Percentiles rank a stretch among this genome's conserved stretches.
phyloP scores from a whole-genome alignment of 2,113 vertebrate species.

The Zosterops borbonicus region DNA sequence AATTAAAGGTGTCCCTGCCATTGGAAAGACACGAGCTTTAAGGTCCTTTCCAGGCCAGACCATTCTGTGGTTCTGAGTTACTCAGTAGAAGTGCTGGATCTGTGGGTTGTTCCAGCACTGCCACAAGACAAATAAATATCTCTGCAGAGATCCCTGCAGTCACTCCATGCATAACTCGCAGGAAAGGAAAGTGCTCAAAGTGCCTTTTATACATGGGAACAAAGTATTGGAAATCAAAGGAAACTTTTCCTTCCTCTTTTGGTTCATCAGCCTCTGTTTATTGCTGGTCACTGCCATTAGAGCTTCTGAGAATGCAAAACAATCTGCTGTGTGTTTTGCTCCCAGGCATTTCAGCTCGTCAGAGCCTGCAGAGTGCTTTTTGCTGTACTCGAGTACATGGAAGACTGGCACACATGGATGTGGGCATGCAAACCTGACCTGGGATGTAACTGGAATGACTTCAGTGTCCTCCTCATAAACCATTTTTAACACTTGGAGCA shows the following conservation, averaged over 20 bases:
- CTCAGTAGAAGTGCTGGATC: not conserved
- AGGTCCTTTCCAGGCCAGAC: not conserved
- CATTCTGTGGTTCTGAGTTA: not conserved
- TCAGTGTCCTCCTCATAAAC: not conserved
- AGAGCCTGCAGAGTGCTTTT: conserved; percentile 41
- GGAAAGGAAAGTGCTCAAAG: not conserved
- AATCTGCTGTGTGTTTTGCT: conserved; percentile 40
- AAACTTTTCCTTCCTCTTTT: not conserved
- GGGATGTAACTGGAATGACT: not conserved
- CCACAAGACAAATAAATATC: not conserved
- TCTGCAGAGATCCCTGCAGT: not conserved
- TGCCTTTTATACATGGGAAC: not conserved
- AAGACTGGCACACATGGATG: not conserved
- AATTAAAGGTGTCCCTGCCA: not conserved
- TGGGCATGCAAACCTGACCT: not conserved
- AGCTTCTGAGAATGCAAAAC: not conserved
- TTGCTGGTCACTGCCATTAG: not conserved
- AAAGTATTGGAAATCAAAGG: conserved; percentile 7
- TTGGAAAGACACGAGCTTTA: not conserved
- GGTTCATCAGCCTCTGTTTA: not conserved
- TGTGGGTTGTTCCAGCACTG: not conserved
- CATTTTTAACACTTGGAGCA: not conserved
- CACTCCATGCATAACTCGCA: accelerated
- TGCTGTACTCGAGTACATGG: not conserved
- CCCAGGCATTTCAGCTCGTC: conserved; percentile 21